Conservation (phyloP, 2,888 invertebrate species). For the Parelbella ahira region DNA sequence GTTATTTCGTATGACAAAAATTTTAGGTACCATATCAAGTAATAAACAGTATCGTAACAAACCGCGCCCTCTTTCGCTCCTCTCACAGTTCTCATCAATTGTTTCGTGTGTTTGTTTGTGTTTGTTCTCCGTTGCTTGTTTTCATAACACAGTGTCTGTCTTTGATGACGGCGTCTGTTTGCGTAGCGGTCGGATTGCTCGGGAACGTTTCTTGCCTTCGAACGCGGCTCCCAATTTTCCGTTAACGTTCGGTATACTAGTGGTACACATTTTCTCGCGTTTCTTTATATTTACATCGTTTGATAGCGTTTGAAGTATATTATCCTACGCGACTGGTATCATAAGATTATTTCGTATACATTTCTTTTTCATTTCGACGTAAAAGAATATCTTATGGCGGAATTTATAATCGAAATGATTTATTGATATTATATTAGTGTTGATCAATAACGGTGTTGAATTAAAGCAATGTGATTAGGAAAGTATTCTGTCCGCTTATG, state of each 20-base stretch:
- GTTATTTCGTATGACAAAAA: constrained; percentile 31
- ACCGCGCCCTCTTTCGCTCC: constrained; percentile 33
- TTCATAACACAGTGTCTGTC: constrained; percentile 76
- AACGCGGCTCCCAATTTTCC: constrained; percentile 28
- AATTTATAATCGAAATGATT: too few relatives aligned
- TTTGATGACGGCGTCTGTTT: constrained; percentile 70
- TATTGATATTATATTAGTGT: too few relatives aligned
- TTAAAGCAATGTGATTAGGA: too few relatives aligned
- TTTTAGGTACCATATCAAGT: constrained; percentile 54
- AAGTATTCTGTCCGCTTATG: neutral
- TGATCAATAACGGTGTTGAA: too few relatives aligned
- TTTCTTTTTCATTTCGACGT: too few relatives aligned
- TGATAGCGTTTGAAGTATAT: too few relatives aligned
- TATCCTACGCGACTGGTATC: too few relatives aligned
- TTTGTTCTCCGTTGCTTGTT: constrained; percentile 74
- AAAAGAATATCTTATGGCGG: too few relatives aligned
- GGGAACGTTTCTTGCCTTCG: constrained; percentile 33
- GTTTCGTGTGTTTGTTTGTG: constrained; percentile 73
- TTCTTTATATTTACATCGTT: too few relatives aligned
- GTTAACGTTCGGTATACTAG: constrained; percentile 10
- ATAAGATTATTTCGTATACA: too few relatives aligned
- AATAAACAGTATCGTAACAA: constrained; percentile 47
- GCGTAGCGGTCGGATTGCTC: constrained; percentile 59
- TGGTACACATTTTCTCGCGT: neutral
- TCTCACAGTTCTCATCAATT: constrained; percentile 67